These are phyloP conservation scores for Scleropages formosus DNA, from an alignment of 2,797 vertebrate genomes.

Conservation along the genomic window DNA sequence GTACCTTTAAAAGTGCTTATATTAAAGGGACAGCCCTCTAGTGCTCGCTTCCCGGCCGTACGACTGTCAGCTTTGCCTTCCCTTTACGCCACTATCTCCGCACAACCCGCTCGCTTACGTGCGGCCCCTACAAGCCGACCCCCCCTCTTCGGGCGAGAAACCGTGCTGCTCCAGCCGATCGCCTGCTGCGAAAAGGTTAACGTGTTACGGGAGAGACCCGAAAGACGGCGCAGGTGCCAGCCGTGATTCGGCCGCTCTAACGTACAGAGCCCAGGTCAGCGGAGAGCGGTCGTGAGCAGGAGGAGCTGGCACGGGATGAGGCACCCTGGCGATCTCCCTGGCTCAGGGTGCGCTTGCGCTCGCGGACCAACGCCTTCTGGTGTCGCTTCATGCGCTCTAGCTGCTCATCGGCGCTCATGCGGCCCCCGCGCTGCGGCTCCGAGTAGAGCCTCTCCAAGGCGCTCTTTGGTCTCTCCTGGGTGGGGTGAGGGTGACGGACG, in stretches of 20 bases:
- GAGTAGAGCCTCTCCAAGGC: constrained; percentile 91
- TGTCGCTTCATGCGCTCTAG: constrained; percentile 94
- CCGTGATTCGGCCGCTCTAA: constrained; percentile 62
- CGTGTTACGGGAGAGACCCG: not conserved
- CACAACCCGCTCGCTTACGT: constrained; percentile 54
- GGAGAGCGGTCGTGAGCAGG: constrained; percentile 64
- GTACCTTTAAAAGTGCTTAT: too few relatives aligned
- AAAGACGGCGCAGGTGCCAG: constrained; percentile 40
- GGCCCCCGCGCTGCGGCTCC: constrained; percentile 69
- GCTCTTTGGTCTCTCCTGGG: constrained; percentile 91
- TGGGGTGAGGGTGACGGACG: not conserved
- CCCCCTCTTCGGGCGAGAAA: not conserved
- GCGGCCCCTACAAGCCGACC: constrained; percentile 44
- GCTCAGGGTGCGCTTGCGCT: constrained; percentile 88
- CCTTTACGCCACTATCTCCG: constrained; percentile 34
- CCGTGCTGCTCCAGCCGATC: not conserved
- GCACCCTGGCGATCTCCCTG: constrained; percentile 78
- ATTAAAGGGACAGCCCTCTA: constrained; percentile 55
- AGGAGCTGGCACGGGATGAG: constrained; percentile 55
- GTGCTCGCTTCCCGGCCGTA: too few relatives aligned
- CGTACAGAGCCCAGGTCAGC: constrained; percentile 83
- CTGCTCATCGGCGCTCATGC: constrained; percentile 94
- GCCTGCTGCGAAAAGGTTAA: not conserved
- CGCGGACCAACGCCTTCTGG: constrained; percentile 88
- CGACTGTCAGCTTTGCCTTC: too few relatives aligned